A percentile compares a stretch with the other conserved stretches of the same genome.
Conservation (phyloP, 2,113 vertebrate genomes). For the Thymallus thymallus region DNA sequence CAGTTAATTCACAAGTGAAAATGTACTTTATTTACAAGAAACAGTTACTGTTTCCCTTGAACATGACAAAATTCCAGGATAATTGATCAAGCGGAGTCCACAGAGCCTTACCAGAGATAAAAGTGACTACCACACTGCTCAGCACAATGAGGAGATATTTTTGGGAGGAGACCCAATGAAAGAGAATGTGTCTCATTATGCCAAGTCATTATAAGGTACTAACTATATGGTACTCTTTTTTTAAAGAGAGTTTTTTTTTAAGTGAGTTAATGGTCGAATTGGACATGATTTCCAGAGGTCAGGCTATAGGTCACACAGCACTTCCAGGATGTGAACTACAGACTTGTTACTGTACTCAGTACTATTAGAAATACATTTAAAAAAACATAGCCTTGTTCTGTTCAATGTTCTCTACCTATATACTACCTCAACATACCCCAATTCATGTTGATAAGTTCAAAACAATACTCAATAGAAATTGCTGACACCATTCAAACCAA, state of each 20-base stretch:
- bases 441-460: too few species aligned
- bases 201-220: constrained; percentile 70
- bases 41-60: too few species aligned
- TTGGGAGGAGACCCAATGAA: constrained; percentile 64
- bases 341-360: not conserved
- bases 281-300: constrained; percentile 67
- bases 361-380: too few species aligned
- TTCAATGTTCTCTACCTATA: too few species aligned
- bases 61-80: constrained; percentile 48
- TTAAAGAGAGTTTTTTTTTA: too few species aligned
- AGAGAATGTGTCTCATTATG: constrained; percentile 75
- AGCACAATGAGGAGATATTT: too few species aligned
- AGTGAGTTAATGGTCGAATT: constrained; percentile 59
- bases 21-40: too few species aligned
- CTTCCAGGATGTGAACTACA: not conserved
- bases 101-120: constrained; percentile 71
- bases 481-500: too few species aligned
- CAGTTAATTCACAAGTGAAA: too few species aligned
- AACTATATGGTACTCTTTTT: constrained; percentile 56
- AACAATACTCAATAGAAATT: too few species aligned
- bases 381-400: too few species aligned
- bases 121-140: constrained; percentile 65
- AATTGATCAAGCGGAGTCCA: constrained; percentile 79
- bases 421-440: too few species aligned
- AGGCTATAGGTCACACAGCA: constrained; percentile 48